Percentiles rank a stretch among this genome's conserved stretches.
Conservation (phyloP, 2,113 vertebrate species). For the Scartelaos histophorus region DNA sequence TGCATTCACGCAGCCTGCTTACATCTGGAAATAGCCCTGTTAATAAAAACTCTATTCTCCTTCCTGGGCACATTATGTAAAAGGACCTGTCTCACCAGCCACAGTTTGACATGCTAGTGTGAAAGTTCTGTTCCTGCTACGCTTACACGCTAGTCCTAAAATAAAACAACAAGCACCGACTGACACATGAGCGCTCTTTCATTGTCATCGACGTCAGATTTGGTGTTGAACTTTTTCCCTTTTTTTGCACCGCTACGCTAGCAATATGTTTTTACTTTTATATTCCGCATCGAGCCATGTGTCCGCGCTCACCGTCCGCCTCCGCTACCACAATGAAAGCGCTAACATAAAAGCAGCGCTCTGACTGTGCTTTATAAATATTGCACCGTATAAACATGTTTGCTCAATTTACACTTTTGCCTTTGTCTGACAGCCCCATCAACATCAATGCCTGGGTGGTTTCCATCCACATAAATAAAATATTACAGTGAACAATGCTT, state of each 20-base stretch:
- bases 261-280: not conserved
- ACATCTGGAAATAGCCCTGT: not conserved
- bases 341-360: slow-evolving; percentile 45
- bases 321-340: slow-evolving; percentile 24
- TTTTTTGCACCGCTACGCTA: not conserved
- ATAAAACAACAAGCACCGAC: not conserved
- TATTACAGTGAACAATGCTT: slow-evolving; percentile 45
- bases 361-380: slow-evolving; percentile 60
- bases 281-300: slow-evolving; percentile 23
- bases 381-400: slow-evolving; percentile 61
- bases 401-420: slow-evolving; percentile 57
- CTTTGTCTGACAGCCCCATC: slow-evolving; percentile 62
- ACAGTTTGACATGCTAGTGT: not conserved
- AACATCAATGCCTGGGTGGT: slow-evolving; percentile 47
- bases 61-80: not conserved
- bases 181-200: slow-evolving; percentile 11
- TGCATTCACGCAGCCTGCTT: not conserved
- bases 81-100: not conserved
- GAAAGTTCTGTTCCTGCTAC: not conserved
- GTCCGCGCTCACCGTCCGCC: slow-evolving; percentile 24
- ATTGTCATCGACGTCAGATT: slow-evolving; percentile 16
- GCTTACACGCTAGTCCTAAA: slow-evolving; percentile 14
- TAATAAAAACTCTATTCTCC: not conserved
- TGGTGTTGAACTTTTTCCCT: not conserved
- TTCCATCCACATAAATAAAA: slow-evolving; percentile 69